Base-by-base conservation (phyloP, 1,140 invertebrate genomes). In the Euschistus heros region DNA sequence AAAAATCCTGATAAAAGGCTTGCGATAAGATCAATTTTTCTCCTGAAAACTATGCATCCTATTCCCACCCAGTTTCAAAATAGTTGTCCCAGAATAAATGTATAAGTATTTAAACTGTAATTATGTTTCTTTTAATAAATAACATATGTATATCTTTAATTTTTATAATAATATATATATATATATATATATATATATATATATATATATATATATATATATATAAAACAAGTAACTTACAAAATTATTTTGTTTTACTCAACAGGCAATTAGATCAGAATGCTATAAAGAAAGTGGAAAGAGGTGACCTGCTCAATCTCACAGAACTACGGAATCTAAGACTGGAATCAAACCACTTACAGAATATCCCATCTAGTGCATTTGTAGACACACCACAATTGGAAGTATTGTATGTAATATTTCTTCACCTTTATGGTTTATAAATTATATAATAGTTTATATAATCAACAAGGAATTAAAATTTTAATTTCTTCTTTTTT, bases 241-340 rank as follows among this genome's bases (percentile, higher is more conserved):
- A 22, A 57, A 17, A 22, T 18, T 15, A 24, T 50, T 24, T 20
- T 62, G 2, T 46, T 18, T 62, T 46, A 63, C 65, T 69, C 67
- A 69, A 18, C 73, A 89, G 87, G 73, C 84, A 87, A 72, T 74
- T 88, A 71, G 83, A 83, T 68, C 80, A 82, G 71, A 89, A 89
- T 74, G 76, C 80, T 68, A 79, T 88, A 64, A 75, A 76, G 68
- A 76, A 76, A 54, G 69, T 88, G 69, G 79, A 82, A 50, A 75
- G 74, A 30, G 76, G 76, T 65, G 77, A 76, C 47, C 83, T 88
- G 66, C 70, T 74, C 47, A 75, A 79, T 64, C 75, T 84, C 69
- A 73, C 73, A 20, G 76, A 77, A 70, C 75, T 89, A 67, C 78
- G 80, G 69, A 84, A 84, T 72, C 73, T 89, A 63, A 80, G 82